phyloP scores from a whole-genome alignment of 2,113 vertebrate species.

The Carassius gibelio region DNA sequence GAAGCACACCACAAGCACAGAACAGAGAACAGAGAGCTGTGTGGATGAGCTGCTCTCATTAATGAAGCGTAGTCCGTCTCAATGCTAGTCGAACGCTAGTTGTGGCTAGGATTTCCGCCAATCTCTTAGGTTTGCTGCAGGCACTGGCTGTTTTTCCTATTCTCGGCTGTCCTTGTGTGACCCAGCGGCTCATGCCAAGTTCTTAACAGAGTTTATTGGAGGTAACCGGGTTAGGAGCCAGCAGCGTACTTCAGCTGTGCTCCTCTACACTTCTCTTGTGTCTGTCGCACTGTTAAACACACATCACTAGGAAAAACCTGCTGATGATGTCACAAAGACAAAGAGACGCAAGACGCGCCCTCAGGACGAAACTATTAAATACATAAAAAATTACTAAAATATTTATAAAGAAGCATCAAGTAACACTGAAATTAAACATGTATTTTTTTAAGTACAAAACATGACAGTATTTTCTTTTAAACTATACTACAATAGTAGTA shows the following conservation, averaged over 20 bases:
- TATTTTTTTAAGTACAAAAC: no score
- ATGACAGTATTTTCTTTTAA: no score
- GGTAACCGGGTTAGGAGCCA: constrained; percentile 64
- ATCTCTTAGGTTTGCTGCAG: constrained; percentile 67
- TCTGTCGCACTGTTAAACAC: background rate
- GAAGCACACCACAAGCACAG: no score
- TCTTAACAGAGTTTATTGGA: constrained; percentile 71
- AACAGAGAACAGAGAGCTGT: no score
- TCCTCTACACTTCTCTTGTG: background rate
- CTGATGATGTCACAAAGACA: background rate
- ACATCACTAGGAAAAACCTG: background rate
- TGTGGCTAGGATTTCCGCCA: constrained; percentile 57
- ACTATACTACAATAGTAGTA: no score
- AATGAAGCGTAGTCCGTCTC: background rate
- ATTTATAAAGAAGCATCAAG: background rate
- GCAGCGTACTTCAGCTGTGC: constrained; percentile 61
- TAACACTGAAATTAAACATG: background rate
- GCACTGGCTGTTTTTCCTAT: constrained; percentile 75
- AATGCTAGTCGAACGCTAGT: constrained; percentile 51
- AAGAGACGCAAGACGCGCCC: background rate
- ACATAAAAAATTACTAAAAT: background rate
- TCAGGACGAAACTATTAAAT: background rate
- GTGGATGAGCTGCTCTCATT: background rate
- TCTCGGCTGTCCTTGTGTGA: constrained; percentile 75
- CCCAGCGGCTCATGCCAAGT: constrained; percentile 69